Evolutionary conservation across 2,888 invertebrate genomes (phyloP).

Genomic region (Merodon equestris): DNA sequence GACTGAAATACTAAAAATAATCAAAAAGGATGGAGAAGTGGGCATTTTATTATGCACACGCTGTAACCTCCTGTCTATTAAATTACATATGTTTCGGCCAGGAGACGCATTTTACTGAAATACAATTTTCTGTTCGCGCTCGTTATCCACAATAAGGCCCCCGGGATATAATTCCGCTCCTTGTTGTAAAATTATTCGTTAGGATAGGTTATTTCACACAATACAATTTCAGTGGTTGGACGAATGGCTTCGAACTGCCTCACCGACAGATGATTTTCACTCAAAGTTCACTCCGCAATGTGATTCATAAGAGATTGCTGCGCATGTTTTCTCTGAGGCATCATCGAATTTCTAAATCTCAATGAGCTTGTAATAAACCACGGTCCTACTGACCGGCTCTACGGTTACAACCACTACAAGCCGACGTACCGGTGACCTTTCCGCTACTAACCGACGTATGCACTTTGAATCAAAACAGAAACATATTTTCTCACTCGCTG

Average conservation of each 20-base stretch:
- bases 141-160: no score
- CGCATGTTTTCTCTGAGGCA: slow-evolving; percentile 18
- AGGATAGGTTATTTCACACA: no score
- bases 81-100: no score
- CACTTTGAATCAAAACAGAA: slow-evolving; percentile 19
- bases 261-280: slow-evolving; percentile 10
- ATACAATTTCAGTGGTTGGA: no score
- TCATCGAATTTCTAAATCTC: not conserved
- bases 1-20: no score
- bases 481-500: slow-evolving; percentile 49
- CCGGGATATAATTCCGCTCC: no score
- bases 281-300: not conserved
- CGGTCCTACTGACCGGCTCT: slow-evolving; percentile 17
- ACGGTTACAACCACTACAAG: not conserved
- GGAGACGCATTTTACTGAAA: no score
- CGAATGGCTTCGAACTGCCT: slow-evolving; percentile 11
- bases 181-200: no score
- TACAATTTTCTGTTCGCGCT: no score
- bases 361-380: slow-evolving; percentile 47
- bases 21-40: no score
- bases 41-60: no score
- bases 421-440: not conserved
- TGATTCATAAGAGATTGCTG: slow-evolving; percentile 24
- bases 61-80: no score
- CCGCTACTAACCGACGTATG: slow-evolving; percentile 6